Conservation (phyloP, 2,888 invertebrate genomes). For the Spodoptera exigua region DNA sequence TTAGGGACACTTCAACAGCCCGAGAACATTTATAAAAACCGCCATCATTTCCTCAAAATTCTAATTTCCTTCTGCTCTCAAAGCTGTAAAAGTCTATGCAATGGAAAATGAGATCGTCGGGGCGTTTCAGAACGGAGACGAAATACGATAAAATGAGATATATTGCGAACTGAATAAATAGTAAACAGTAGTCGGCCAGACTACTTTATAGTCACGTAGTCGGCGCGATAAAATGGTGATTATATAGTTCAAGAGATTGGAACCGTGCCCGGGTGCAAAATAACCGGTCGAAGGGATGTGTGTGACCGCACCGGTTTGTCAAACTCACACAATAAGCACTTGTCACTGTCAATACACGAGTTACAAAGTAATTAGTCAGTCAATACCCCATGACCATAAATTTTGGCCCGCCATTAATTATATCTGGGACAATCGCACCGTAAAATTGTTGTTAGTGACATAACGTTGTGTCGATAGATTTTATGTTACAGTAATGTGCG, state of each 20-base stretch:
- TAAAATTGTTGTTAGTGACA: conserved; percentile 44
- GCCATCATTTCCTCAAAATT: conserved; percentile 33
- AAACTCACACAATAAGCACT: conserved; percentile 50
- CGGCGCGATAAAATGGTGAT: conserved; percentile 72
- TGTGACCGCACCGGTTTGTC: conserved; percentile 44
- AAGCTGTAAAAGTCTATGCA: conserved; percentile 42
- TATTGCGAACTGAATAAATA: conserved; percentile 59
- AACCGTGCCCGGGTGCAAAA: conserved; percentile 67
- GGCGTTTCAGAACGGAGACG: conserved; percentile 46
- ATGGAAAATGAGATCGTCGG: conserved; percentile 65
- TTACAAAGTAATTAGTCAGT: conserved; percentile 60
- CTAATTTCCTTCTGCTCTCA: conserved; percentile 38
- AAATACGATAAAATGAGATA: conserved; percentile 61
- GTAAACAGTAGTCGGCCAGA: conserved; percentile 45
- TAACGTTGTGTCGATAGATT: conserved; percentile 35
- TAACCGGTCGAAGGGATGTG: conserved; percentile 32
- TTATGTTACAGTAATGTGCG: conserved; percentile 1
- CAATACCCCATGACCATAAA: conserved; percentile 50
- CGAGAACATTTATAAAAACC: conserved; percentile 20
- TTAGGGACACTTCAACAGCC: conserved; percentile 7
- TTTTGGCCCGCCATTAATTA: conserved; percentile 58
- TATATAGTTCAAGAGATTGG: conserved; percentile 72
- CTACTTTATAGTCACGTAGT: conserved; percentile 59
- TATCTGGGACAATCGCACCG: conserved; percentile 43
- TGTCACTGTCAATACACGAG: conserved; percentile 60